Base-by-base conservation (phyloP, 2,888 invertebrate genomes). In the Adela reaumurella region DNA sequence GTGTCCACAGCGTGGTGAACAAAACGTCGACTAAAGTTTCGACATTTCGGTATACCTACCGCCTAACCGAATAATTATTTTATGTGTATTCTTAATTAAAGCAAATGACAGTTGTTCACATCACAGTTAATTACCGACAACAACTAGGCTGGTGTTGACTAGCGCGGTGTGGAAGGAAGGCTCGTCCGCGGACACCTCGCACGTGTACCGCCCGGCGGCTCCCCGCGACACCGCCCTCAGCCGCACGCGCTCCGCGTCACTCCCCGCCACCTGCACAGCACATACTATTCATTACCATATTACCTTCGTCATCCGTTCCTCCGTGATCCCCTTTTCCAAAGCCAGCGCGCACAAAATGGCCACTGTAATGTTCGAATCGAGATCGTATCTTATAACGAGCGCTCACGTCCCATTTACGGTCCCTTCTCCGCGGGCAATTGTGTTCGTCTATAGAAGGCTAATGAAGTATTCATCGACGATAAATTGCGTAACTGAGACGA, bases 151-250 rank as follows among this genome's bases (percentile, higher is more conserved):
- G 51, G 81, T 74, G 42, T 70, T 63, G 42, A 74, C 80, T 54
- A 73, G 62, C 52, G 69, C 62, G 0, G 84, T 84, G 60, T 77
- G 79, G 61, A 85, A 85, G 50, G 78, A 72, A 5, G 84, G 84
- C 2, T 77, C 70, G 59, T 85, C 85, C 11, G 82, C 78, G 2
- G 84, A 83, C 11, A 85, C 85, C 61, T 84, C 84, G 59, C 85
- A 85, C 53, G 78, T 76, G 61, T 84, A 85, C 59, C 72, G 74
- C 14, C 85, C 85, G 16, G 82, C 79, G 52, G 82, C 70, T 57
- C 81, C 77, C 49, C 78, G 68, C 50, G 81, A 76, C 4, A 83
- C 81, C 55, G 83, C 78, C 49, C 77, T 67, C 52, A 85, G 62
- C 8, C 83, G 80, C 14, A 85, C 81, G 56, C 71, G 63, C 54